phyloP scores from a whole-genome alignment of 1,140 invertebrate species.

The Drosophila miranda region DNA sequence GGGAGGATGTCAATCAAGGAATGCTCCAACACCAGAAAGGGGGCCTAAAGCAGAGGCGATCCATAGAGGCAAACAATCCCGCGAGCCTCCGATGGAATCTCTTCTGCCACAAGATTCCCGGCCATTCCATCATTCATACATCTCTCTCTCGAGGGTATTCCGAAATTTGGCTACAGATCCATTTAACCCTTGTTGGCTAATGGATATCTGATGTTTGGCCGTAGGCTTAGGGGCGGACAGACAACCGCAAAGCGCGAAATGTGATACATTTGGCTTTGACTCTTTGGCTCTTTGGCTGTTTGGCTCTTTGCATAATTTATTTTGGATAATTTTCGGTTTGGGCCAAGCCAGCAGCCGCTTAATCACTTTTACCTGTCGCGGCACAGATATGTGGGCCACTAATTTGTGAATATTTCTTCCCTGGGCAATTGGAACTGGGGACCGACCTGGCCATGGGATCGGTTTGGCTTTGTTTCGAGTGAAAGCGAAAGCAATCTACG shows the following conservation, averaged over 20 bases:
- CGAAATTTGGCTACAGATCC: not conserved
- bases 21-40: too few relatives aligned
- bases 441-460: slow-evolving; percentile 8
- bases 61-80: too few relatives aligned
- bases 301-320: slow-evolving; percentile 64
- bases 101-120: too few relatives aligned
- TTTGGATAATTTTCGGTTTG: slow-evolving; percentile 60
- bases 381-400: slow-evolving; percentile 59
- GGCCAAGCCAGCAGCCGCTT: slow-evolving; percentile 46
- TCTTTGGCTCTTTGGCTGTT: slow-evolving; percentile 1
- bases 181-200: slow-evolving; percentile 49
- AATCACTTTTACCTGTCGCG: slow-evolving; percentile 60
- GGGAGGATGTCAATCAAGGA: slow-evolving; percentile 28
- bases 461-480: slow-evolving; percentile 25
- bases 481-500: slow-evolving; percentile 62
- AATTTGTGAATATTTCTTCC: slow-evolving; percentile 71
- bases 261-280: slow-evolving; percentile 63
- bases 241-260: slow-evolving; percentile 67
- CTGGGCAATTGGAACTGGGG: slow-evolving; percentile 60
- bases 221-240: slow-evolving; percentile 49
- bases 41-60: too few relatives aligned
- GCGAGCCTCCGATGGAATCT: too few relatives aligned
- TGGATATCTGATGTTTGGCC: slow-evolving; percentile 70
- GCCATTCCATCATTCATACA: too few relatives aligned
- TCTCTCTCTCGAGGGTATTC: not conserved